phyloP scores from a whole-genome alignment of 2,888 invertebrate species.

The Hyalella azteca region DNA sequence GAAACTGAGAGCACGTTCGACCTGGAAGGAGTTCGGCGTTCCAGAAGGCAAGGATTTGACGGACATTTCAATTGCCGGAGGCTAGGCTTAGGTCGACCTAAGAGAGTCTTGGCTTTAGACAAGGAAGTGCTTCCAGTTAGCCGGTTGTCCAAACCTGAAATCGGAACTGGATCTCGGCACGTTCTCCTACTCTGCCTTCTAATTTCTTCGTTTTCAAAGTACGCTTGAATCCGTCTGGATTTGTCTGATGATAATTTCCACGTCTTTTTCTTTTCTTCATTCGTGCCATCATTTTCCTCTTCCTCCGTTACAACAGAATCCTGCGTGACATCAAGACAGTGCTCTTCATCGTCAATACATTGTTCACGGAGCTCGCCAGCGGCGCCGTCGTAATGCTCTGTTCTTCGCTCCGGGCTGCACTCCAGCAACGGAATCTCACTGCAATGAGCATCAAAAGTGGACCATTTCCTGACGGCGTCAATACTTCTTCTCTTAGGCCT shows the following conservation, averaged over 20 bases:
- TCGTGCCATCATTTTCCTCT: not conserved
- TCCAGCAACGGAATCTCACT: conserved; percentile 4
- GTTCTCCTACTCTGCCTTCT: not conserved
- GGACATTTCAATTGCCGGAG: conserved; percentile 19
- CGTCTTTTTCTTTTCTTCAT: not conserved
- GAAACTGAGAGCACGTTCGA: not conserved
- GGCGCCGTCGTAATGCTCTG: not conserved
- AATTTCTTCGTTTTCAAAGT: not conserved
- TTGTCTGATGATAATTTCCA: not conserved
- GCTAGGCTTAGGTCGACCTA: conserved; percentile 25
- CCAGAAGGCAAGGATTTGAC: conserved; percentile 15
- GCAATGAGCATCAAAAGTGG: not conserved
- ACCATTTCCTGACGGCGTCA: conserved; percentile 7
- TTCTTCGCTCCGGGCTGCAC: not conserved
- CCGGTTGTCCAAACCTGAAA: not conserved
- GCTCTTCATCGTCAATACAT: not conserved
- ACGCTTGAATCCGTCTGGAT: not conserved
- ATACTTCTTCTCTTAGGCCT: not conserved
- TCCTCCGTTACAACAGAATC: conserved; percentile 4
- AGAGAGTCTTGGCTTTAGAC: not conserved
- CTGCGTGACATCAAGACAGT: conserved; percentile 1
- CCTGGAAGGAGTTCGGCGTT: not conserved
- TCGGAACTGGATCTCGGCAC: not conserved
- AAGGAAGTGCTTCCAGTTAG: not conserved
- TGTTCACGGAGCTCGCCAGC: not conserved